Percentiles rank a stretch among this genome's conserved stretches.
Conservation (phyloP, 1,140 invertebrate species). For the Hypsibius dujardini region DNA sequence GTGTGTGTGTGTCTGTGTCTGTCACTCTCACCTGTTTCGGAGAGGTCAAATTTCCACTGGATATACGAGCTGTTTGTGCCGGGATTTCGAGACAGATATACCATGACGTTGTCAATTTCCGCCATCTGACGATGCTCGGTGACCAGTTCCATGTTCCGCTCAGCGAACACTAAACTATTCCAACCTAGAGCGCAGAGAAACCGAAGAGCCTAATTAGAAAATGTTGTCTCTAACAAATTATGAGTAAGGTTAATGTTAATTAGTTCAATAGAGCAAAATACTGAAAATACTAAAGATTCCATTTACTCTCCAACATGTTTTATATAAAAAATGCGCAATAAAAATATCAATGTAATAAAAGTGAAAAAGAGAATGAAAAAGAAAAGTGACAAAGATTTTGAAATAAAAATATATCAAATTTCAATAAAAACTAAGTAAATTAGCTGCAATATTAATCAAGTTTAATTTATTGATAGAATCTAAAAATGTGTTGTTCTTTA, state of each 20-base stretch:
- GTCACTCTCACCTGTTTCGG: no score
- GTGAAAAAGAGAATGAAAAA: neutral
- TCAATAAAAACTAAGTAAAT: neutral
- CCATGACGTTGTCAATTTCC: neutral
- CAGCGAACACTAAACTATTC: no score
- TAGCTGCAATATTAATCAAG: neutral
- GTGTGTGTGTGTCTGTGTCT: no score
- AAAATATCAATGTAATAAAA: neutral
- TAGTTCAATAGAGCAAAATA: neutral
- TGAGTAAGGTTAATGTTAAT: neutral
- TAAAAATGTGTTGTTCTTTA: neutral
- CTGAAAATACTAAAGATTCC: neutral
- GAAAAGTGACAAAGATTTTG: neutral
- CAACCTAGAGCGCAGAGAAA: no score
- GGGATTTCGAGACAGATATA: neutral
- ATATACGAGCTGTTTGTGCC: neutral
- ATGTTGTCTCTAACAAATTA: neutral
- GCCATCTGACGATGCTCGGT: neutral
- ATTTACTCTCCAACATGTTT: neutral
- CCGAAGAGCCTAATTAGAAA: neutral
- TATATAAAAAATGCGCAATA: neutral
- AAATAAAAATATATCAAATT: neutral
- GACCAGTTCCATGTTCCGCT: conserved; percentile 1
- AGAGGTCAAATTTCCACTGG: no score
- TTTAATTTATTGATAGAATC: neutral